phyloP scores from a whole-genome alignment of 2,888 invertebrate genomes.

The Hirtodrosophila confusa region DNA sequence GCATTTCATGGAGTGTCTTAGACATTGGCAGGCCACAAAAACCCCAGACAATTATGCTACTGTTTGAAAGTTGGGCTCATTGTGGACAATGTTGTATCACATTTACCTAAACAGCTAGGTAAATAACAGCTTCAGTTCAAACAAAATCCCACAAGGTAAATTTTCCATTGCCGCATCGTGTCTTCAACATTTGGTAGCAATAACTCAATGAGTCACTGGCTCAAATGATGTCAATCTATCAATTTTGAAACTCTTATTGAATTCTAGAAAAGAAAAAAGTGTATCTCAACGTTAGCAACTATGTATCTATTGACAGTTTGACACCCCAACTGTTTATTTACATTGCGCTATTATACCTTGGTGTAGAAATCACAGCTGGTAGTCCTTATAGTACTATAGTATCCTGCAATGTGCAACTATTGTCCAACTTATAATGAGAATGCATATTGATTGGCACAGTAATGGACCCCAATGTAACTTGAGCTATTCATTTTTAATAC shows the following conservation, averaged over 20 bases:
- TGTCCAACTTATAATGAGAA: conserved; percentile 20
- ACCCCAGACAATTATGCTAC: conserved; percentile 30
- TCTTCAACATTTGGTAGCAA: neutral
- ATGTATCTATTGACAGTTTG: neutral
- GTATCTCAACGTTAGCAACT: neutral
- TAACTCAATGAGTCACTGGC: conserved; percentile 8
- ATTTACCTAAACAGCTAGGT: conserved; percentile 11
- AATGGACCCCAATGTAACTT: conserved; percentile 15
- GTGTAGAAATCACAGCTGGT: neutral
- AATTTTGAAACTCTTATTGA: neutral
- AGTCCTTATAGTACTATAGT: neutral
- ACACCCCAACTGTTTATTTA: neutral
- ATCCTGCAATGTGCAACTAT: conserved; percentile 8
- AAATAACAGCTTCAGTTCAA: conserved; percentile 28
- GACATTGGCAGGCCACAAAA: neutral
- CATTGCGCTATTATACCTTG: neutral
- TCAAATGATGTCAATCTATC: conserved; percentile 15
- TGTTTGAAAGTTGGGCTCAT: conserved; percentile 18
- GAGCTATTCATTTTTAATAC: conserved; percentile 22
- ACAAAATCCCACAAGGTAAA: conserved; percentile 23
- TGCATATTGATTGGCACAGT: conserved; percentile 26
- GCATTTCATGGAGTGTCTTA: conserved; percentile 12
- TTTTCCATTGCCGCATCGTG: conserved; percentile 37
- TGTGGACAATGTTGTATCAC: conserved; percentile 3
- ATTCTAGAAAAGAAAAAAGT: neutral